phyloP scores from a whole-genome alignment of 2,113 vertebrate genomes.

The Pseudonaja textilis region DNA sequence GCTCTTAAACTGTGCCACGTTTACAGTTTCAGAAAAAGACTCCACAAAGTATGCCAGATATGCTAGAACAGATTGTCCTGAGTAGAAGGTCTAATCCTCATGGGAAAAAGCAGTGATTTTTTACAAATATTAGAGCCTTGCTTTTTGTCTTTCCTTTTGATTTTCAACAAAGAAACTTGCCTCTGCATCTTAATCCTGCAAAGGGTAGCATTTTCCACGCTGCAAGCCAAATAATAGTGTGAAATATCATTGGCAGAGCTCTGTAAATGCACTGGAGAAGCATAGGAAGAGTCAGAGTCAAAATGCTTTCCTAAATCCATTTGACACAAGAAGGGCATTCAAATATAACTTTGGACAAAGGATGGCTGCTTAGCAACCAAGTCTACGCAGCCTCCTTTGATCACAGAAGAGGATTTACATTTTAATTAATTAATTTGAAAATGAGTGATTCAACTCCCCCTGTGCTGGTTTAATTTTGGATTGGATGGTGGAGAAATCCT shows the following conservation, averaged over 20 bases:
- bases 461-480: background rate
- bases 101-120: conserved; percentile 49
- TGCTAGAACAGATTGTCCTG: background rate
- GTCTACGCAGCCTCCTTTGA: background rate
- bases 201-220: background rate
- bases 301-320: background rate
- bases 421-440: conserved; percentile 4
- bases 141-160: conserved; percentile 6
- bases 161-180: conserved; percentile 28
- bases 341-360: background rate
- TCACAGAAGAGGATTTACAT: background rate
- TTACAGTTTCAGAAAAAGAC: conserved; percentile 34
- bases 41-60: conserved; percentile 53
- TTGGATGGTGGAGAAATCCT: background rate
- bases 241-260: background rate
- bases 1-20: conserved; percentile 8
- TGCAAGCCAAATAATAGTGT: accelerated
- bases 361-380: background rate
- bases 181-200: conserved; percentile 45
- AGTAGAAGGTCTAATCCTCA: conserved; percentile 29
- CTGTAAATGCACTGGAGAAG: background rate
- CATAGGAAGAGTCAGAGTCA: background rate
- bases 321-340: background rate
- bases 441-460: background rate
- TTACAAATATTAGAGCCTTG: conserved; percentile 15